A percentile compares a stretch with the other conserved stretches of the same genome.
Conservation (phyloP, 2,888 invertebrate genomes). For the Holacanthella duospinosa region DNA sequence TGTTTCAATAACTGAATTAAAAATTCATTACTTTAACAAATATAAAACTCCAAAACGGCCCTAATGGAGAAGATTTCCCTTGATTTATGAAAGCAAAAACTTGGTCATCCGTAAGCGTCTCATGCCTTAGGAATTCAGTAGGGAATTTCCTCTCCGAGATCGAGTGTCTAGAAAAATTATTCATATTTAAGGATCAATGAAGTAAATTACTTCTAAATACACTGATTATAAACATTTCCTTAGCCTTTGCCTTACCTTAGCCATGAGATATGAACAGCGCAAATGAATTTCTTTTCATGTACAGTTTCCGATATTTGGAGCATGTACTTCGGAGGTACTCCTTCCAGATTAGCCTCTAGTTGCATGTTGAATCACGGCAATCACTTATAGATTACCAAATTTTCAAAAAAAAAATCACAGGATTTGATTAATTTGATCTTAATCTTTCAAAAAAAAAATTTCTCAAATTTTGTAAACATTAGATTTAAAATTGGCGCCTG, state of each 20-base stretch:
- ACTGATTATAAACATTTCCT: background rate
- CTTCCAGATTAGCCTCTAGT: background rate
- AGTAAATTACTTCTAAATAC: background rate
- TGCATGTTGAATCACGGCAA: background rate
- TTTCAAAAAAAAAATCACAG: background rate
- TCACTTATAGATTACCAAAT: background rate
- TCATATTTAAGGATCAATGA: background rate
- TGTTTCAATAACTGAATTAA: too few relatives aligned
- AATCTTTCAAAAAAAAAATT: background rate
- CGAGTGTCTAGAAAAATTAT: slow-evolving; percentile 23
- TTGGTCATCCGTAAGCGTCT: slow-evolving; percentile 44
- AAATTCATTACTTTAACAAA: slow-evolving; percentile 42
- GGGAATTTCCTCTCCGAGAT: slow-evolving; percentile 30
- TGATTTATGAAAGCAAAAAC: slow-evolving; percentile 47
- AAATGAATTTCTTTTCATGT: slow-evolving; percentile 21
- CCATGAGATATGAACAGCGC: slow-evolving; percentile 32
- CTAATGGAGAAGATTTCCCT: slow-evolving; percentile 41
- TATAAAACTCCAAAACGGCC: slow-evolving; percentile 43
- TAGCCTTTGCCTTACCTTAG: slow-evolving; percentile 23
- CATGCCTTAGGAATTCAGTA: slow-evolving; percentile 40
- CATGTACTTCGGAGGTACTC: background rate
- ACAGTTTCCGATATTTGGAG: background rate
- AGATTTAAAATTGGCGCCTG: background rate
- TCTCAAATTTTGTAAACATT: slow-evolving; percentile 4
- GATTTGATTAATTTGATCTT: background rate